A percentile compares a stretch with the other conserved stretches of the same genome.
Evolutionary conservation across 2,113 vertebrate species (phyloP).

Genomic region (Zosterops pallidus): DNA sequence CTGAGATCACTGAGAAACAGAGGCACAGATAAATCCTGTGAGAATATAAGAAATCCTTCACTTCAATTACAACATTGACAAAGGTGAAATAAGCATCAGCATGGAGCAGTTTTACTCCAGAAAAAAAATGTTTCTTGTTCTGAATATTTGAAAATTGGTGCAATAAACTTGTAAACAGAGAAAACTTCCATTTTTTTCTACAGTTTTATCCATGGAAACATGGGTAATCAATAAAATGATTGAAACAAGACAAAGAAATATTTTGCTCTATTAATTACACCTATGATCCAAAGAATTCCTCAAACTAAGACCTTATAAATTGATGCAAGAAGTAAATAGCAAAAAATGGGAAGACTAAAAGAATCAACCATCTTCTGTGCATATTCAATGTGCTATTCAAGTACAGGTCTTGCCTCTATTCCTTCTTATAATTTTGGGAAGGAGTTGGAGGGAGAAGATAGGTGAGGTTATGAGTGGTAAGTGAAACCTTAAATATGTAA

Average conservation of each 20-base stretch:
- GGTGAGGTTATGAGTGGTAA: background rate
- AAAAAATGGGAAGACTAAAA: background rate
- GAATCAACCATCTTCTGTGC: background rate
- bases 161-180: background rate
- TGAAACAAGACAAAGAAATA: background rate
- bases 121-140: background rate
- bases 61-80: background rate
- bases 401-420: background rate
- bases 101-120: background rate
- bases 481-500: background rate
- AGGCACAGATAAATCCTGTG: background rate
- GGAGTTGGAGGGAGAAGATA: background rate
- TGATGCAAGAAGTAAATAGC: background rate
- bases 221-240: background rate
- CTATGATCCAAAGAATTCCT: background rate
- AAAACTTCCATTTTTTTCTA: background rate
- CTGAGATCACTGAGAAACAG: background rate
- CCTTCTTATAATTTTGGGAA: background rate
- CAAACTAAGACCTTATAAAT: background rate
- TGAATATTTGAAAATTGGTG: background rate
- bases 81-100: background rate
- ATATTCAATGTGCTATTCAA: background rate
- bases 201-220: background rate
- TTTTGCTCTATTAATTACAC: background rate
- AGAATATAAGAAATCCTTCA: background rate